Base-by-base conservation (phyloP, 2,888 invertebrate genomes). In the Sesia apiformis region DNA sequence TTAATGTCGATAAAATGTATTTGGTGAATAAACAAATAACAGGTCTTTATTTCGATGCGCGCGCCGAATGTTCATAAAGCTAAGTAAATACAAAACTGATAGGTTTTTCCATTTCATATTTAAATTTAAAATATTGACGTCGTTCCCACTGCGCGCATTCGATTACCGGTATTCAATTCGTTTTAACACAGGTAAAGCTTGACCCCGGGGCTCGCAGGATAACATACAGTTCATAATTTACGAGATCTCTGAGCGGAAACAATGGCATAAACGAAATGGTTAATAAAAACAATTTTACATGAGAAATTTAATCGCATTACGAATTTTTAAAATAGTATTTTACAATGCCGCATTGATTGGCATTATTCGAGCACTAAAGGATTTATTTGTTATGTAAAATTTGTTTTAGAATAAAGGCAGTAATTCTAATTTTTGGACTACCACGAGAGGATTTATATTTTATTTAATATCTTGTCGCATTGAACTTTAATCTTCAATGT, bases 131-230 rank as follows among this genome's bases (percentile, higher is more conserved):
- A 87, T 86, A 87, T 84, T 85, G 84, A 80, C 81, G 81, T 78
- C 77, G 79, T 80, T 82, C 73, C 83, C 87, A 84, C 78, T 76
- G 76, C 78, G 72, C 78, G 78, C 76, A 85, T 86, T 86, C 87
- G 88, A 88, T 88, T 87, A 86, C 86, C 83, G 83, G 84, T 84
- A 77, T 86, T 84, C 84, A 85, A 86, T 87, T 83, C 81, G 81
- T 78, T 87, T 85, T 82, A 83, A 87, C 81, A 78, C 72, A 73
- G 73, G 72, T 72, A 72, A 76, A 71, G 75, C 69, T 70, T 67
- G 68, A 81, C 87, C 80, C 70, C 68, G 74, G 82, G 89, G 84
- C 81, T 70, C 73, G 74, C 72, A 73, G 73, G 74, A 70, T 73
- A 78, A 79, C 84, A 81, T 80, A 82, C 78, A 76, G 81, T 80